These are phyloP conservation scores for Turdus rufiventris DNA, from an alignment of 2,113 vertebrate species.

Conservation along the genomic window DNA sequence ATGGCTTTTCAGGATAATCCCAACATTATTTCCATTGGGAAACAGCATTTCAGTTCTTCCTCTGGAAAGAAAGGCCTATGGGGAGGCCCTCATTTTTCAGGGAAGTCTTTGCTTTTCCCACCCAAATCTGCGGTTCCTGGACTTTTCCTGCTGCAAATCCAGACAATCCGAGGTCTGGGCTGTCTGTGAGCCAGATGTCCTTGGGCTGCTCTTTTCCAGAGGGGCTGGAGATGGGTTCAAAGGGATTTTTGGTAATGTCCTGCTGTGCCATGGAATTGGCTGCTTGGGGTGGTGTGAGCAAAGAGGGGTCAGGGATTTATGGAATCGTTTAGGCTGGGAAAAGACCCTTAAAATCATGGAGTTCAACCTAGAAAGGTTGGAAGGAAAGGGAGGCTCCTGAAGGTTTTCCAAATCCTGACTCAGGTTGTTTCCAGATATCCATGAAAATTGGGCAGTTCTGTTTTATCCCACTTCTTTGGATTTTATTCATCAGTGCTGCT, in stretches of 20 bases:
- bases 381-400: not conserved
- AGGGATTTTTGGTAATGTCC: not conserved
- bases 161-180: not conserved
- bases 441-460: rapidly evolving
- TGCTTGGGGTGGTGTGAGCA: not conserved
- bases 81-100: not conserved
- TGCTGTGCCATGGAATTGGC: not conserved
- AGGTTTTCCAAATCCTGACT: not conserved
- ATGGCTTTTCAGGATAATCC: not conserved
- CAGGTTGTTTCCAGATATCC: not conserved
- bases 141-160: not conserved
- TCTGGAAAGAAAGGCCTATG: not conserved
- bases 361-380: too few relatives aligned
- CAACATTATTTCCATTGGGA: not conserved
- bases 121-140: not conserved
- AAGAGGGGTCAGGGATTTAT: not conserved
- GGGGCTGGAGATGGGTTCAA: not conserved
- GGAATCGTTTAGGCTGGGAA: not conserved
- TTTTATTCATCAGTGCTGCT: rapidly evolving
- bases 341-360: not conserved
- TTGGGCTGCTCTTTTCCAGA: not conserved
- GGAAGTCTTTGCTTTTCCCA: not conserved
- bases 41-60: not conserved
- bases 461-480: not conserved
- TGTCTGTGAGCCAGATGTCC: constrained; percentile 1